Percentiles rank a stretch among this genome's conserved stretches.
phyloP scores from a whole-genome alignment of 2,888 invertebrate genomes.

The Exephanes ischioxanthus region DNA sequence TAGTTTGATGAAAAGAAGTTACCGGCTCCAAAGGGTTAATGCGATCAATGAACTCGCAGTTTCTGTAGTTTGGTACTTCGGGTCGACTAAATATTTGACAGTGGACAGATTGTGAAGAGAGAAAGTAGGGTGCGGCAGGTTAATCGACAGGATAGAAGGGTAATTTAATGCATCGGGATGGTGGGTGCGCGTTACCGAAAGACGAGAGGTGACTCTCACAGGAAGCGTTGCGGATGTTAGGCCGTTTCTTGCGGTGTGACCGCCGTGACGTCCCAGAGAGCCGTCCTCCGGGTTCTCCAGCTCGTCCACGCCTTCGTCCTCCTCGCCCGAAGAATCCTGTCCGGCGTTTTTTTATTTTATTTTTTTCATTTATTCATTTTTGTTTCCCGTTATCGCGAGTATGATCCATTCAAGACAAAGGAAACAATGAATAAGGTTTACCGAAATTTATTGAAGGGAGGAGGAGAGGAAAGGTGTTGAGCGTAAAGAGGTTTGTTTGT shows the following conservation, averaged over 20 bases:
- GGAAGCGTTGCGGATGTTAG: slow-evolving; percentile 83
- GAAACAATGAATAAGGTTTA: slow-evolving; percentile 42
- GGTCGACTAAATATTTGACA: slow-evolving; percentile 19
- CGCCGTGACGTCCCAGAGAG: slow-evolving; percentile 79
- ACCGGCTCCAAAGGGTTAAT: not conserved
- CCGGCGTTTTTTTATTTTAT: slow-evolving; percentile 56
- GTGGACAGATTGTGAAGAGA: slow-evolving; percentile 38
- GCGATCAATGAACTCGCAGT: not conserved
- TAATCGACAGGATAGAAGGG: slow-evolving; percentile 39
- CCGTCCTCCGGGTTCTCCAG: slow-evolving; percentile 83
- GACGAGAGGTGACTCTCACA: slow-evolving; percentile 83
- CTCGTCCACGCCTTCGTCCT: slow-evolving; percentile 83
- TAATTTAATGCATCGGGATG: slow-evolving; percentile 42
- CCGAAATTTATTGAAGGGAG: slow-evolving; percentile 30
- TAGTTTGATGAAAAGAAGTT: no score
- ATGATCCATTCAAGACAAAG: slow-evolving; percentile 29
- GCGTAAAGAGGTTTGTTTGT: slow-evolving; percentile 38
- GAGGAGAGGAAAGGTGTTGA: slow-evolving; percentile 32
- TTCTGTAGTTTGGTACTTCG: slow-evolving; percentile 33
- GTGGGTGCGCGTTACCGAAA: slow-evolving; percentile 79
- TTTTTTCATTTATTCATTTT: slow-evolving; percentile 25
- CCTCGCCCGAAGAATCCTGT: slow-evolving; percentile 83
- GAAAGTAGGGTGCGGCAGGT: slow-evolving; percentile 59
- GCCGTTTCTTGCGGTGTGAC: slow-evolving; percentile 81
- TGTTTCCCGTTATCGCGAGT: slow-evolving; percentile 29